Conservation (phyloP, 1,140 invertebrate genomes). For the Caerostris darwini region DNA sequence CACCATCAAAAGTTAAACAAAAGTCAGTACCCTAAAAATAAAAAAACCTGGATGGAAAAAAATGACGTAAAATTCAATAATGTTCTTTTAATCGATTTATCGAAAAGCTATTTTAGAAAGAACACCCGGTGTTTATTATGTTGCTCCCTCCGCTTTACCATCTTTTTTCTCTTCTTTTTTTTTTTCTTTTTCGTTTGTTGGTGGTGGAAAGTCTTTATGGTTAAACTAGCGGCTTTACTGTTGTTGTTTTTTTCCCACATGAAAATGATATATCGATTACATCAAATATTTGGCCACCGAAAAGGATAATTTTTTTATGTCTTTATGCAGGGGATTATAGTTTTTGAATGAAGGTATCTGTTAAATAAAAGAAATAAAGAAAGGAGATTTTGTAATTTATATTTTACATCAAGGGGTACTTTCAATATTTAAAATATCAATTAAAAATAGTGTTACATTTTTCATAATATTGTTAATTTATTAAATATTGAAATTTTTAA, state of each 20-base stretch:
- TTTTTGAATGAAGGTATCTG: neutral
- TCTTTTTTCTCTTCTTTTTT: neutral
- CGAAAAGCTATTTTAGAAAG: constrained; percentile 61
- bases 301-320: neutral
- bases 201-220: neutral
- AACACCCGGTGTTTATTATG: constrained; percentile 62
- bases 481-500: no score
- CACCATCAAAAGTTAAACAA: neutral
- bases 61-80: constrained; percentile 65
- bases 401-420: no score
- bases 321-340: neutral
- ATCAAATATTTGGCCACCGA: neutral
- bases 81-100: constrained; percentile 72
- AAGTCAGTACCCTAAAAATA: neutral
- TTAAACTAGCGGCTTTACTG: neutral
- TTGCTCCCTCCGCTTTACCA: neutral
- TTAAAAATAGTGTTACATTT: no score
- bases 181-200: neutral
- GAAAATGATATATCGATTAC: constrained; percentile 5
- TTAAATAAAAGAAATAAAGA: no score
- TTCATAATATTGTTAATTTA: no score
- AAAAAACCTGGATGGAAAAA: constrained; percentile 12
- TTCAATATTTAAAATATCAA: no score
- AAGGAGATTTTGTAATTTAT: no score
- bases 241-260: neutral